Evolutionary conservation across 2,113 vertebrate species (phyloP).

Genomic region (Saiga tatarica): DNA sequence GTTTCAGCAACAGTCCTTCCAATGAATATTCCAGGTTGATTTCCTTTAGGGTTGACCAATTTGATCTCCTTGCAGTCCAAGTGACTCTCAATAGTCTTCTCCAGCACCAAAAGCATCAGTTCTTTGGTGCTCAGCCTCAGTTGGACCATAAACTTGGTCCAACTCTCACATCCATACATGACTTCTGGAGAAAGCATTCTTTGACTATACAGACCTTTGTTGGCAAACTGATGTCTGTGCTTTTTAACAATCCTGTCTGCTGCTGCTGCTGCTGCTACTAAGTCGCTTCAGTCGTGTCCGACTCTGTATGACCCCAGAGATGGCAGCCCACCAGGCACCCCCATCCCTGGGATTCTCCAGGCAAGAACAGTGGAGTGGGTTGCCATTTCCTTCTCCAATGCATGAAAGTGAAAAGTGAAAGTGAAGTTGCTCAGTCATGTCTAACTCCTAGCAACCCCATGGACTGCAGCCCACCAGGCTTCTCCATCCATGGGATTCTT

Average conservation of each 20-base stretch:
- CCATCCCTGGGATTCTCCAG: no score
- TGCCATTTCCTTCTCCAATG: no score
- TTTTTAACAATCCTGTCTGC: neutral
- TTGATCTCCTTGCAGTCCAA: neutral
- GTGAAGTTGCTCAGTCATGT: no score
- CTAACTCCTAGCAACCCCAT: no score
- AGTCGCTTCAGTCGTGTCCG: accelerated
- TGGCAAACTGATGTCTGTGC: neutral
- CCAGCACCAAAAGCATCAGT: neutral
- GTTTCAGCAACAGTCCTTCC: neutral
- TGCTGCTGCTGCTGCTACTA: no score
- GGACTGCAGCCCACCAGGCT: no score
- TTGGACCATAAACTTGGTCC: neutral
- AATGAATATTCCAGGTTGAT: neutral
- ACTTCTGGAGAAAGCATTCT: neutral
- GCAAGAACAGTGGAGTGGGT: no score
- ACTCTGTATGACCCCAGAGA: no score
- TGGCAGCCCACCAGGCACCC: no score
- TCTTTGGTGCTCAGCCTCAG: neutral
- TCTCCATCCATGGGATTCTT: no score
- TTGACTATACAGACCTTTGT: neutral
- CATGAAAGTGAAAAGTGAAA: no score
- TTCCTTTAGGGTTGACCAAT: neutral
- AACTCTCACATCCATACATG: neutral
- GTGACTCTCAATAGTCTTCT: neutral